Evolutionary conservation across 92 coral and sea anemone species (phyloP), one percentile per base, ranked within the genome.

Genomic region (Epizoanthus rinbou): DNA sequence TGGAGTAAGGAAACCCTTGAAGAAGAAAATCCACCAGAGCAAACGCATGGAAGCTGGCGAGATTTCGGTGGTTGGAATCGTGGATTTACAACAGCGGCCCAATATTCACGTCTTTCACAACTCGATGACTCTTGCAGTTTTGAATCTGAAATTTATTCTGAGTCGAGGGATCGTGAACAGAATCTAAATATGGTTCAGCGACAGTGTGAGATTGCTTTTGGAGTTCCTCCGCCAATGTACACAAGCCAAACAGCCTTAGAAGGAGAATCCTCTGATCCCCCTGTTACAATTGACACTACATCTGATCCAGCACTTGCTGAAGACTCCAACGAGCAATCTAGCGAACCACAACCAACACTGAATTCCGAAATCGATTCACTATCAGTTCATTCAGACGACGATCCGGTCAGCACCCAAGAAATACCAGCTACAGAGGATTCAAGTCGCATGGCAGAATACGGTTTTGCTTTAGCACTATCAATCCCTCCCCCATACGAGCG

Each of bases 51-150:
- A 78, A 37, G 21, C 37, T 78, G 82, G 82, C 82, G 57, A 9
- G 21, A 60, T 19, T 78, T 62, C 22, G 71, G 82, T 15, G 71
- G 82, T 3, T 78, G 73, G 47, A 33, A 19, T 67, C 73, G 63
- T 13, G 71, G 70, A 22, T 23, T 35, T 39, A 37, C 82, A n/a
- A 41, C 65, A 35, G 57, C 57, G 0, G 59, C 18, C 19, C 71
- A 16, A 22, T 78, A 78, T 13, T 78, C 82, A 57, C 82, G 82
- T 63, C 82, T 78, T 62, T 33, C 82, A 78, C 82, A 78, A 69
- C 82, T 78, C 82, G 82, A 78, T 43, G 82, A 78, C 22, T 78
- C 82, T 18, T 78, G 82, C 28, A 78, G 82, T 78, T 78, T 62
- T 15, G 82, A 78, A 57, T 78, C 82, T 28, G 82, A 78, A 10